Base-by-base conservation (phyloP, 2,113 vertebrate species). In the Geococcyx californianus region DNA sequence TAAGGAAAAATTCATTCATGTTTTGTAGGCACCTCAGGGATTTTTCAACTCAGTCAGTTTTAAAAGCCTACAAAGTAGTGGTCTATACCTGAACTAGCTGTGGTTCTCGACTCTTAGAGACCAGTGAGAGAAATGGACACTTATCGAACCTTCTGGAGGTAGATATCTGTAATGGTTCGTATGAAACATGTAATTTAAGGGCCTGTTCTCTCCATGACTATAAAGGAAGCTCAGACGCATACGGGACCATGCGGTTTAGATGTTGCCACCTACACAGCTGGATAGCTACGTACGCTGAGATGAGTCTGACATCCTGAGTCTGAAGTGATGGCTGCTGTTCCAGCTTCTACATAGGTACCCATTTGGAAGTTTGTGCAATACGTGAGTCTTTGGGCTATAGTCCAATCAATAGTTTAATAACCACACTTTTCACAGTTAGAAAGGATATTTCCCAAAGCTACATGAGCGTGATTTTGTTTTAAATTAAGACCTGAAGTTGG, bases 401-500 rank as follows among this genome's bases (percentile, higher is more conserved):
- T 63, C 34, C 38, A 94, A 94, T 95, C 92, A 89, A 95, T 96
- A 67, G 91, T 95, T 95, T 94, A 84, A 94, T 93, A 95, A 89
- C 63, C 54, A 60, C 24, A 49, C 4, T 86, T 89, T 90, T 86
- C 26, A n/a, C 18, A n/a, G 45, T 42, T 47, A 88, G 55, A 62
- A 90, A 94, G 17, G 18, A 84, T 91, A 94, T 93, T 96, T 94
- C 88, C 87, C 90, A 86, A 84, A 93, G 75, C 86, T 76, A 16
- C 64, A 54, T n/a, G 49, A 69, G 12, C 38, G 58, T 62, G 60
- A 33, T 80, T 84, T 88, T 76, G 12, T 52, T 93, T 92, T 77
- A 95, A 92, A 92, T 92, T 95, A 95, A 86, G 63, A 34, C 91
- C 45, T 86, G 36, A 21, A 86, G 25, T 66, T 31, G 64, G 33